A percentile compares a stretch with the other conserved stretches of the same genome.
Evolutionary conservation across 2,113 vertebrate genomes (phyloP).

Genomic region (Eurypyga helias): DNA sequence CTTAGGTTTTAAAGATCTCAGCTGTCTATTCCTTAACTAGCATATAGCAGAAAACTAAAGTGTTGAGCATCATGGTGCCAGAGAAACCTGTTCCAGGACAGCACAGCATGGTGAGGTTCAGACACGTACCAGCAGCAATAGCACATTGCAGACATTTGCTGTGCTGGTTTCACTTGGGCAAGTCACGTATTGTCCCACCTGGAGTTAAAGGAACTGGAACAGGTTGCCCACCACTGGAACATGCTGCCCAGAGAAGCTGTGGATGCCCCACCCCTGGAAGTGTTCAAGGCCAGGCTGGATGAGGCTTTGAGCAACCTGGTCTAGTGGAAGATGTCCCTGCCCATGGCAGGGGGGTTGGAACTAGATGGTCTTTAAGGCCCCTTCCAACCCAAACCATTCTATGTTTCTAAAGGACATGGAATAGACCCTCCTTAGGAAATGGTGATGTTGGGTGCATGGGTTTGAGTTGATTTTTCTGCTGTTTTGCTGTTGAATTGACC

Average conservation of each 20-base stretch:
- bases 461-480: neutral
- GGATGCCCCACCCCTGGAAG: no score
- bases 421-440: neutral
- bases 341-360: no score
- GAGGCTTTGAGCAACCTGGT: no score
- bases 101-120: neutral
- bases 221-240: no score
- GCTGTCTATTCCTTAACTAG: neutral
- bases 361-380: no score
- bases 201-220: neutral
- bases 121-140: neutral
- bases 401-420: neutral
- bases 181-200: neutral
- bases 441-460: no score
- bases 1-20: neutral
- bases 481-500: neutral
- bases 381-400: no score
- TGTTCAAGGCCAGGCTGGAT: no score
- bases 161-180: neutral
- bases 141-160: neutral
- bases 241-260: no score
- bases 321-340: no score
- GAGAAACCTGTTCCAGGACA: neutral
- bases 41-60: neutral
- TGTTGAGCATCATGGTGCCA: neutral